phyloP scores from a whole-genome alignment of 2,113 vertebrate genomes.

The Sinosuthora webbiana region DNA sequence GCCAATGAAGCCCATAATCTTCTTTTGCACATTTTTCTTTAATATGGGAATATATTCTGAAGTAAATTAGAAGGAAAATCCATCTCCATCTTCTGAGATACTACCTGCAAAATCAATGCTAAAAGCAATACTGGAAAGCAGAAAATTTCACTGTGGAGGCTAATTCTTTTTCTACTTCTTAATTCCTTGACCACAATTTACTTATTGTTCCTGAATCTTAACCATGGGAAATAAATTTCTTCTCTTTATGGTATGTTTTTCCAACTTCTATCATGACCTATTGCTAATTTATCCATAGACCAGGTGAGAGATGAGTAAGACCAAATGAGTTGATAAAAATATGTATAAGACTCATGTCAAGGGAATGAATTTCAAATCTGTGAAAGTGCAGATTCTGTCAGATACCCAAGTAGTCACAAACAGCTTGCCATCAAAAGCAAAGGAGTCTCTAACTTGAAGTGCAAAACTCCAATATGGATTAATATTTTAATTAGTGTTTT shows the following conservation, averaged over 20 bases:
- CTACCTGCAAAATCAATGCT: not conserved
- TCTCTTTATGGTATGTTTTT: not conserved
- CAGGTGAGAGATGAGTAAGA: not conserved
- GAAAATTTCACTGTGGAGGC: not conserved
- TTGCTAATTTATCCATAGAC: not conserved
- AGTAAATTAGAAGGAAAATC: not conserved
- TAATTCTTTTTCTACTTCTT: not conserved
- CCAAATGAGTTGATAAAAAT: conserved; percentile 30
- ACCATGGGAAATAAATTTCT: conserved; percentile 9
- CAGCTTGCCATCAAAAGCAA: not conserved
- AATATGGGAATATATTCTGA: not conserved
- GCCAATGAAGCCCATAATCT: not conserved
- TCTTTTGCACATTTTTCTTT: not conserved
- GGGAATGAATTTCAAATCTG: not conserved
- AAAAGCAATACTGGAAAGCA: not conserved
- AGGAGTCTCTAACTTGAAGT: not conserved
- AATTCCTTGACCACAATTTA: not conserved
- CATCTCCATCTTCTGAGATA: not conserved
- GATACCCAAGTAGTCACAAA: not conserved
- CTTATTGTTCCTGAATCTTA: not conserved
- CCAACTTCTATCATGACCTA: not conserved
- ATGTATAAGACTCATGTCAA: not conserved
- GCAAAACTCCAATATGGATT: not conserved
- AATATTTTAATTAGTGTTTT: not conserved
- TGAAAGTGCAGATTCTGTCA: conserved; percentile 1